These are phyloP conservation scores for Chrysodeixis includens DNA, from an alignment of 2,888 invertebrate species.

Conservation along the genomic window DNA sequence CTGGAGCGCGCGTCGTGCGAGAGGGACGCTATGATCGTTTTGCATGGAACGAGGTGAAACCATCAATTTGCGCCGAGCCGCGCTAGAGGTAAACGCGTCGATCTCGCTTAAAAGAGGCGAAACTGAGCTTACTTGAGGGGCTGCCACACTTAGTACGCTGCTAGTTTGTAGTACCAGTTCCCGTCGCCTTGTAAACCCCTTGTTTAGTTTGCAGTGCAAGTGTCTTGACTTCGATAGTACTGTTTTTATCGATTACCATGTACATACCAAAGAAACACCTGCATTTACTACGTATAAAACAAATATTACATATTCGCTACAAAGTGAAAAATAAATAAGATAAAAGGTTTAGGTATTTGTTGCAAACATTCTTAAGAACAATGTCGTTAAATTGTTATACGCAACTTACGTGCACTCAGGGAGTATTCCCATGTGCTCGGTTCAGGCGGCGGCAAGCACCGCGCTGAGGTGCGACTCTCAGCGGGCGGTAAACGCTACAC, in stretches of 20 bases:
- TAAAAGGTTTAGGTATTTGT: constrained; percentile 20
- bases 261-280: constrained; percentile 10
- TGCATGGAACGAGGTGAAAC: constrained; percentile 85
- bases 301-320: constrained; percentile 20
- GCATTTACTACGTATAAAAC: constrained; percentile 5
- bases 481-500: constrained; percentile 71
- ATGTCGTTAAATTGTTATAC: constrained; percentile 57
- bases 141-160: constrained; percentile 68
- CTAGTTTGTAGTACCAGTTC: constrained; percentile 62
- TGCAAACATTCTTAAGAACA: constrained; percentile 39
- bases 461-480: constrained; percentile 68
- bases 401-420: constrained; percentile 55
- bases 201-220: constrained; percentile 68
- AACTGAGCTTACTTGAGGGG: constrained; percentile 69
- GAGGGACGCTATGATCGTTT: constrained; percentile 83
- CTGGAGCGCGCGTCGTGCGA: constrained; percentile 79
- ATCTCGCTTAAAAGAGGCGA: constrained; percentile 74
- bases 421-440: constrained; percentile 36
- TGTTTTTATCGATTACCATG: constrained; percentile 26
- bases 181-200: constrained; percentile 67
- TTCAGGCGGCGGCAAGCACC: constrained; percentile 54
- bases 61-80: constrained; percentile 83
- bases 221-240: constrained; percentile 54
- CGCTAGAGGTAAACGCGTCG: constrained; percentile 77
- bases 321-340: constrained; percentile 20